These are phyloP conservation scores for Catagonus wagneri DNA, from an alignment of 2,113 vertebrate genomes.

Conservation along the genomic window DNA sequence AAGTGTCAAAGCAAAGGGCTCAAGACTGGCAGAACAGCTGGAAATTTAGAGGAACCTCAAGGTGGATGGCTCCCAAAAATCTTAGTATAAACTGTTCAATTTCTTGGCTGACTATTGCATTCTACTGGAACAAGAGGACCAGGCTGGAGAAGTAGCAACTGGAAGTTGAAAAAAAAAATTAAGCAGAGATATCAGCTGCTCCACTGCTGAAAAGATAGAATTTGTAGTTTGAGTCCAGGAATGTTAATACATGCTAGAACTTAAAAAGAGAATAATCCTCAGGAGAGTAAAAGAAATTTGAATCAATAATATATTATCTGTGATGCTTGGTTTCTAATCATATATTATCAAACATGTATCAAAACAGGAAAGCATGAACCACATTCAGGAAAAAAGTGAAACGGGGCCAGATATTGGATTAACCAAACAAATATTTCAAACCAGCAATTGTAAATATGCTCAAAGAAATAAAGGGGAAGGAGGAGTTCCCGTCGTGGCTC, in stretches of 20 bases:
- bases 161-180: background rate
- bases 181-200: background rate
- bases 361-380: background rate
- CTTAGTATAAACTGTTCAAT: background rate
- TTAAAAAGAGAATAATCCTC: background rate
- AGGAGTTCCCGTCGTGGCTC: too few relatives aligned
- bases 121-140: background rate
- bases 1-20: background rate
- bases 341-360: background rate
- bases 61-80: background rate
- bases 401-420: background rate
- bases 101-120: background rate
- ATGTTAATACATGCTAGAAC: background rate
- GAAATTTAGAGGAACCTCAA: background rate
- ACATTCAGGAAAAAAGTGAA: background rate
- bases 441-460: slow-evolving; percentile 15
- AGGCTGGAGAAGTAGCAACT: background rate
- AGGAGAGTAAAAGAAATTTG: slow-evolving; percentile 12
- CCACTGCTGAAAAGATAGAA: background rate
- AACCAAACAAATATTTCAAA: background rate
- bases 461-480: background rate
- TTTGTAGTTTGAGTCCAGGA: background rate
- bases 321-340: background rate
- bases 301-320: background rate
- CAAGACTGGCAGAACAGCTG: background rate